Evolutionary conservation across 2,888 invertebrate species (phyloP).

Genomic region (Drosophila mettleri): DNA sequence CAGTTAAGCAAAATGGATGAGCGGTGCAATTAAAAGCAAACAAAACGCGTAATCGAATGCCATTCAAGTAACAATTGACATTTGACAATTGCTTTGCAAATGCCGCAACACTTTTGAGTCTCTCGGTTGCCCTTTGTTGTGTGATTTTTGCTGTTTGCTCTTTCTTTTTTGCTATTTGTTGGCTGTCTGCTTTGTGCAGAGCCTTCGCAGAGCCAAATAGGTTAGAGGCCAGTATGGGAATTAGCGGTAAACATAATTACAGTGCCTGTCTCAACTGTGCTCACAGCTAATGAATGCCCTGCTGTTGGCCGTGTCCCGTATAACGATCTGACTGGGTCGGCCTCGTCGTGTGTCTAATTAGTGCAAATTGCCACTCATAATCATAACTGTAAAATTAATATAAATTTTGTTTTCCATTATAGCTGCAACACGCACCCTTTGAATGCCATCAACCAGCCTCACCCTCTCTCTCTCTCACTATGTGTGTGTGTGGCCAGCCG

Average conservation of each 20-base stretch:
- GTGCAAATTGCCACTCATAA: constrained; percentile 68
- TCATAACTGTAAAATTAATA: constrained; percentile 72
- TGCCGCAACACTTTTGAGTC: constrained; percentile 18
- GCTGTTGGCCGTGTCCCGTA: not conserved
- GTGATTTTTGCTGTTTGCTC: constrained; percentile 15
- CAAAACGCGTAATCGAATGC: constrained; percentile 73
- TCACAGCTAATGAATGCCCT: constrained; percentile 12
- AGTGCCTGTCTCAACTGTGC: constrained; percentile 6
- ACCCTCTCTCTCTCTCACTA: too few species aligned
- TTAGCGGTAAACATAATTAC: constrained; percentile 77
- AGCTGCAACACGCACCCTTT: constrained; percentile 26
- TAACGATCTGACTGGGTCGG: constrained; percentile 21
- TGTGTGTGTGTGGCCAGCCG: not conserved
- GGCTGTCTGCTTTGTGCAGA: constrained; percentile 42
- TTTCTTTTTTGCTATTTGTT: constrained; percentile 28
- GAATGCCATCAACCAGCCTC: not conserved
- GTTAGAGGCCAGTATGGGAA: constrained; percentile 33
- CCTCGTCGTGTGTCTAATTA: constrained; percentile 62
- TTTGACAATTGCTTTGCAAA: constrained; percentile 40
- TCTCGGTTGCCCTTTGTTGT: constrained; percentile 31
- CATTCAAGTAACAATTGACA: constrained; percentile 52
- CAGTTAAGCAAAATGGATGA: constrained; percentile 57
- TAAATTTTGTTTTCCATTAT: constrained; percentile 50
- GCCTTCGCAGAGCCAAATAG: constrained; percentile 55
- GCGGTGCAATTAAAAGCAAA: constrained; percentile 69